A percentile compares a stretch with the other conserved stretches of the same genome.
These are phyloP conservation scores for Trochalopteron elliotii DNA, from an alignment of 2,113 vertebrate genomes.

Conservation along the genomic window DNA sequence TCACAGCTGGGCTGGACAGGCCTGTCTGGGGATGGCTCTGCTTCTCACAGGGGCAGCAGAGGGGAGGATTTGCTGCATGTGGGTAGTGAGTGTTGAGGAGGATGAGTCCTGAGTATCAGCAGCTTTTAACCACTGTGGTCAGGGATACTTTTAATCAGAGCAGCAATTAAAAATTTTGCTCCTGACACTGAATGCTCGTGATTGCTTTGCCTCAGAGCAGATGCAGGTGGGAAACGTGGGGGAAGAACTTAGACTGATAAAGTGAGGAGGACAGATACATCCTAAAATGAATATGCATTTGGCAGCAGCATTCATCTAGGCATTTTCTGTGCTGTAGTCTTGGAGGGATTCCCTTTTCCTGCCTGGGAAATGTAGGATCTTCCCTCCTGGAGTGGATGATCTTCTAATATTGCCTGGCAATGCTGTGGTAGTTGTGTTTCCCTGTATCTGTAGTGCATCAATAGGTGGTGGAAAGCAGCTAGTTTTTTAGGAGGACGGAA, in stretches of 20 bases:
- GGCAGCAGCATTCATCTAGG: neutral
- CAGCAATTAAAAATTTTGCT: neutral
- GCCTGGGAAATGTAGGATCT: neutral
- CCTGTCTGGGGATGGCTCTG: neutral
- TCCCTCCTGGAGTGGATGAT: neutral
- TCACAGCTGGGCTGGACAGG: slow-evolving; percentile 68
- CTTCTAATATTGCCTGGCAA: neutral
- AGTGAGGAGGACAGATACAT: neutral
- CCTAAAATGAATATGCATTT: neutral
- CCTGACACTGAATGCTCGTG: neutral
- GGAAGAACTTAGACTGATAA: neutral
- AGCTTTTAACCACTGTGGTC: neutral
- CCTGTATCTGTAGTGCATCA: neutral
- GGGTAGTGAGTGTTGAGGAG: neutral
- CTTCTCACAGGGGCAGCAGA: neutral
- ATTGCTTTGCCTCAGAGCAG: neutral
- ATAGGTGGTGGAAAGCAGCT: neutral
- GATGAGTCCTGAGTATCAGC: neutral
- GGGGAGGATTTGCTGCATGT: neutral
- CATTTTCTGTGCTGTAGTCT: neutral
- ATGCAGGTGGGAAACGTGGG: fast-evolving
- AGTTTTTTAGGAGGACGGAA: neutral
- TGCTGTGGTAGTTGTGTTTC: neutral
- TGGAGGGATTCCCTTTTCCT: neutral
- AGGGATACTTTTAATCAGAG: neutral